Evolutionary conservation across 2,888 invertebrate genomes (phyloP).

Genomic region (Drosophila hamatofila): DNA sequence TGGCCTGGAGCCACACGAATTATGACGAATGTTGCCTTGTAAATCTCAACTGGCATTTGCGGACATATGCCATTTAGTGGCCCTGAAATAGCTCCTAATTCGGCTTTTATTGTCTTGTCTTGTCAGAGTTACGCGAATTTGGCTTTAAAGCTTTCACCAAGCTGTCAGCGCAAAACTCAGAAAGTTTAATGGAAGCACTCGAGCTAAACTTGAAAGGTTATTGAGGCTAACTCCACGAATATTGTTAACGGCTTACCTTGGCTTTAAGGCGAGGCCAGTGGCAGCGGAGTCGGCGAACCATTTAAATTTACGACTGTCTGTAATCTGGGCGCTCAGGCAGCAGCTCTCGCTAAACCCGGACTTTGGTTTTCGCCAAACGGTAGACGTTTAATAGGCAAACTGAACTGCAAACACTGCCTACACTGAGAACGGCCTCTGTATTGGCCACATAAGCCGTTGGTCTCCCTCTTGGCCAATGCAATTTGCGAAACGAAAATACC

Average conservation of each 20-base stretch:
- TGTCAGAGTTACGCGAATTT: constrained; percentile 30
- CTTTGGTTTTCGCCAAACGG: constrained; percentile 17
- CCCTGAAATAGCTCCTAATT: constrained; percentile 29
- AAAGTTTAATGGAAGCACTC: constrained; percentile 29
- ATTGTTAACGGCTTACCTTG: constrained; percentile 38
- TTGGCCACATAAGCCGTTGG: constrained; percentile 2
- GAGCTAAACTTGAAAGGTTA: constrained; percentile 30
- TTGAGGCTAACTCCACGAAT: constrained; percentile 26
- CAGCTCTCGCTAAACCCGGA: constrained; percentile 3
- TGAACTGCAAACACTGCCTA: constrained; percentile 33
- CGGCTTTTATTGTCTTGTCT: constrained; percentile 44
- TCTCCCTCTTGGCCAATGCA: constrained; percentile 29
- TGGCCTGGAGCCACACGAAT: constrained; percentile 52
- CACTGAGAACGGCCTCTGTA: neutral
- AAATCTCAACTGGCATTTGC: constrained; percentile 67
- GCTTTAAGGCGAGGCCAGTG: constrained; percentile 29
- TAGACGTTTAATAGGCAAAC: constrained; percentile 53
- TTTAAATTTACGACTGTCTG: constrained; percentile 62
- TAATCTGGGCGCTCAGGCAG: constrained; percentile 11
- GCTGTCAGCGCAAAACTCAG: constrained; percentile 10
- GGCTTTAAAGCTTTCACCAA: constrained; percentile 17
- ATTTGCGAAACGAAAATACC: constrained; percentile 52
- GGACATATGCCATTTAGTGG: constrained; percentile 42
- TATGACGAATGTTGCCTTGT: constrained; percentile 68
- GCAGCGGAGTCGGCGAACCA: constrained; percentile 27